Conservation (phyloP, 2,888 invertebrate species). For the Ryuthela nishihirai region DNA sequence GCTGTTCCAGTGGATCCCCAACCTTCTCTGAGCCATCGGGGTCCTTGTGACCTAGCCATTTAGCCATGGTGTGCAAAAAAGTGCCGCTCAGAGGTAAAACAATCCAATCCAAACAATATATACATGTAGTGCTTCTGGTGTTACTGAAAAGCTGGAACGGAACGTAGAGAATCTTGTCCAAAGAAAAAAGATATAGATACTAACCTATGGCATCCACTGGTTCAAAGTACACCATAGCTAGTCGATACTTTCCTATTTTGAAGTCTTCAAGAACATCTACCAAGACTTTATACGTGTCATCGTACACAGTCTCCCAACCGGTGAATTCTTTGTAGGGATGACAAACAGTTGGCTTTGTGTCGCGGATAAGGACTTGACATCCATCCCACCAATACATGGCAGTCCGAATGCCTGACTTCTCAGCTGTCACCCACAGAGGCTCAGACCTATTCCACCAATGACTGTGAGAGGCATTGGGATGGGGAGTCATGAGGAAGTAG, state of each 20-base stretch:
- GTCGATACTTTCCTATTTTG: neutral
- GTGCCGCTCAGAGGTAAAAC: too few relatives aligned
- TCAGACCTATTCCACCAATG: slow-evolving; percentile 42
- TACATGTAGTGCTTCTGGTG: too few relatives aligned
- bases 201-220: slow-evolving; percentile 2
- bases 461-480: slow-evolving; percentile 7
- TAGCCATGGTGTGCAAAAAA: too few relatives aligned
- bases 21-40: too few relatives aligned
- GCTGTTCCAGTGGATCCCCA: too few relatives aligned
- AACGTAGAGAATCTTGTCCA: too few relatives aligned
- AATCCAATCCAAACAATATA: too few relatives aligned
- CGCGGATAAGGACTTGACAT: slow-evolving; percentile 38
- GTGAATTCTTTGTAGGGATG: slow-evolving; percentile 18
- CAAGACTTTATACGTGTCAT: neutral
- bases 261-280: neutral
- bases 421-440: slow-evolving; percentile 48
- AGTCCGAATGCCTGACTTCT: slow-evolving; percentile 28
- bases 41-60: too few relatives aligned
- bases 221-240: neutral
- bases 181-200: too few relatives aligned
- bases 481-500: neutral
- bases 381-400: slow-evolving; percentile 40
- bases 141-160: too few relatives aligned
- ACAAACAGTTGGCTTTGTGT: slow-evolving; percentile 37
- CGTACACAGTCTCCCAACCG: neutral